Base-by-base conservation (phyloP, 2,113 vertebrate genomes). In the Thamnaconus septentrionalis region DNA sequence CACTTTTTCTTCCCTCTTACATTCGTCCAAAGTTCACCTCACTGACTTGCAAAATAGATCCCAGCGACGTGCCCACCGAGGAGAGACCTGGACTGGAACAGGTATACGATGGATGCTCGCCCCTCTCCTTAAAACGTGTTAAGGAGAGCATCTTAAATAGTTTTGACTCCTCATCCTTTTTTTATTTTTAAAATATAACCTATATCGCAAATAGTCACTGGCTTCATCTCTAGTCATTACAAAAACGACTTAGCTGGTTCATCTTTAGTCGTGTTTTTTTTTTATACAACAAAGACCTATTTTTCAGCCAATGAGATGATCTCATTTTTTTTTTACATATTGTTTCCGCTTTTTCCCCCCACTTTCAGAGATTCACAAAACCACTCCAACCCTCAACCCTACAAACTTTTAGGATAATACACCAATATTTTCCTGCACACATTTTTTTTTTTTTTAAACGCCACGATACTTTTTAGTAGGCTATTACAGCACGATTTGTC, bases 401-500 rank as follows among this genome's bases (percentile, higher is more conserved):
- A 82, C 61, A 79, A 73, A 84, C 85, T 76, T 31, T 88, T 76
- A 75, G 71, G 59, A 83, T 65, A 79, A 91, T 81, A 89, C 87
- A 86, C 80, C 84, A 85, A 84, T 61, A 82, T 75, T 59, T 90
- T 80, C 81, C 87, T 88, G 87, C 79, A 87, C 81, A 88, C 88
- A 52, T 83, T 84, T 75, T 56, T 79, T 59, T 53, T 54, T 55
- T 64, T 43, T 67, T 67, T 59, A 9, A 63, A 86, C 84, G 65
- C 84, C 91, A 88, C 89, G 71, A 90, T 86, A 89, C 86, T 86
- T 31, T 31, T 85, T 88, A 85, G 74, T 82, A 89, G 82, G 85
- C 87, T 90, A 88, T 86, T 74, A 84, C 86, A 89, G 90, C 82
- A 91, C 87, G 86, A 82, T 85, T 92, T 80, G 64, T 91, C 91